These are phyloP conservation scores for Bombylius major DNA, from an alignment of 2,888 invertebrate species.

Conservation along the genomic window DNA sequence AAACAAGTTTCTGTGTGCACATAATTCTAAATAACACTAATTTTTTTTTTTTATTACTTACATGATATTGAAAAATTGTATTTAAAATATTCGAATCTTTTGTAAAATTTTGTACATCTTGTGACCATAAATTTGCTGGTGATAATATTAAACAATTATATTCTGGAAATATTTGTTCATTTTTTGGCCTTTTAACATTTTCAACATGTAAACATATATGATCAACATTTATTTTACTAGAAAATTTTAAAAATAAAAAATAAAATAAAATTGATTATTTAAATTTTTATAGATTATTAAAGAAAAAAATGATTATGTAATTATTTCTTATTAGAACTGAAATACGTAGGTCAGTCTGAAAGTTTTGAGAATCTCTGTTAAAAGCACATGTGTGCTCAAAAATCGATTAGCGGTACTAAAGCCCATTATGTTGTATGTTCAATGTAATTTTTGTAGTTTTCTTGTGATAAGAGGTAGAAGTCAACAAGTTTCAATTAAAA, in stretches of 20 bases:
- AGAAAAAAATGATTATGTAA: too few relatives aligned
- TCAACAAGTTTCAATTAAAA: too few relatives aligned
- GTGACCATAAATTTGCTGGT: conserved; percentile 89
- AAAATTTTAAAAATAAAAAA: conserved; percentile 11
- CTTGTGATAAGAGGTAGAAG: too few relatives aligned
- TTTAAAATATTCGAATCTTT: conserved; percentile 66
- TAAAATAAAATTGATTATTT: conserved; percentile 12
- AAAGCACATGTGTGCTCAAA: too few relatives aligned
- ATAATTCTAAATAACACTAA: too few relatives aligned
- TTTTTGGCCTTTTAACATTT: conserved; percentile 52
- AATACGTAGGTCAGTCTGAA: too few relatives aligned
- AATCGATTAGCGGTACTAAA: too few relatives aligned
- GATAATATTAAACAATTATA: conserved; percentile 85
- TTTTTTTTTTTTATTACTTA: conserved; percentile 31
- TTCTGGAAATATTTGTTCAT: conserved; percentile 65
- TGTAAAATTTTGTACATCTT: conserved; percentile 64
- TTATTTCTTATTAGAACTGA: too few relatives aligned
- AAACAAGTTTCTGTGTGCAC: too few relatives aligned
- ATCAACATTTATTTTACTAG: conserved; percentile 56
- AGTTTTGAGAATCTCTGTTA: too few relatives aligned
- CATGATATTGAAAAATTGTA: conserved; percentile 75
- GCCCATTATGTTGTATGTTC: too few relatives aligned
- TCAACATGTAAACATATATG: conserved; percentile 80
- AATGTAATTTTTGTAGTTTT: too few relatives aligned
- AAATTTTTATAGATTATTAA: conserved; percentile 4